A percentile compares a stretch with the other conserved stretches of the same genome.
These are phyloP conservation scores for Entomobrya multifasciata DNA, from an alignment of 2,888 invertebrate species.

Conservation along the genomic window DNA sequence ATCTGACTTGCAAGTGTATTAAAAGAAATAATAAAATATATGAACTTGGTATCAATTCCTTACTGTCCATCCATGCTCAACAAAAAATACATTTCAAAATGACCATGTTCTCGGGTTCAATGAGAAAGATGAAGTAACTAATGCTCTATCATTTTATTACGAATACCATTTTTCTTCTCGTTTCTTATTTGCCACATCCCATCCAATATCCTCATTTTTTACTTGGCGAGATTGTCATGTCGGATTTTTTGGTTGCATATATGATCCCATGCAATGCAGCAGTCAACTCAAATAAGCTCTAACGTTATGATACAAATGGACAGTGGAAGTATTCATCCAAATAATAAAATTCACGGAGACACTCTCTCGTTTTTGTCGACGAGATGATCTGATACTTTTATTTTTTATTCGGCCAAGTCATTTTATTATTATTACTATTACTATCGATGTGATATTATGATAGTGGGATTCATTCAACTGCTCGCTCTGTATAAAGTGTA, in stretches of 20 bases:
- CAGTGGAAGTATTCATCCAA: conserved; percentile 26
- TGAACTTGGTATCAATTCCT: conserved; percentile 51
- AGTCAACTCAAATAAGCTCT: neutral
- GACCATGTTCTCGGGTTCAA: conserved; percentile 60
- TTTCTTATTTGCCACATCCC: no score
- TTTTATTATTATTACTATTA: conserved; percentile 51
- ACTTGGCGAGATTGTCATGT: no score
- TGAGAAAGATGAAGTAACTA: conserved; percentile 37
- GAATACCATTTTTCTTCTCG: neutral
- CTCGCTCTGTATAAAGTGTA: conserved; percentile 22
- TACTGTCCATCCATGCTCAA: no score
- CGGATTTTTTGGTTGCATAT: no score
- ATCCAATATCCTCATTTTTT: no score
- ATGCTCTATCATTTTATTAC: conserved; percentile 48
- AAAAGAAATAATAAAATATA: conserved; percentile 39
- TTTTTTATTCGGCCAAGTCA: conserved; percentile 48
- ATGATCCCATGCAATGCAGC: no score
- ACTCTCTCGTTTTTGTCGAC: conserved; percentile 20
- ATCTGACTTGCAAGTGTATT: conserved; percentile 58
- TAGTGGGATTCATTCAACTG: conserved; percentile 42
- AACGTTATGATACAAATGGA: neutral
- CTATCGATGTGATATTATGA: conserved; percentile 40
- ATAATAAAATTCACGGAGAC: conserved; percentile 33
- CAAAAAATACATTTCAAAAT: conserved; percentile 61
- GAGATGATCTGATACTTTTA: conserved; percentile 22